Evolutionary conservation across 2,888 invertebrate genomes (phyloP).

Genomic region (Venustoraphidia nigricollis): DNA sequence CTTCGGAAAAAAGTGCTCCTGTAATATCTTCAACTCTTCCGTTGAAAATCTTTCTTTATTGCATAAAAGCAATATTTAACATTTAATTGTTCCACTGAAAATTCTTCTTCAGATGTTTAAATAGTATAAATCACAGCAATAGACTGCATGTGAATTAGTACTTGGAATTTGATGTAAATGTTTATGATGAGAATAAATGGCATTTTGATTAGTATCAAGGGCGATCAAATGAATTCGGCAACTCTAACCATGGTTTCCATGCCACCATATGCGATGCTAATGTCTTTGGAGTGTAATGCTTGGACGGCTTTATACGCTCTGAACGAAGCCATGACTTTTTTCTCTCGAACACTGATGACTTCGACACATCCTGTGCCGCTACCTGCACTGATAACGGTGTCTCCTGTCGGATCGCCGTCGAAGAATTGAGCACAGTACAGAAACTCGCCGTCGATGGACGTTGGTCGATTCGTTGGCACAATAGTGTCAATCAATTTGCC

Average conservation of each 20-base stretch:
- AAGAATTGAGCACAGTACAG: conserved; percentile 37
- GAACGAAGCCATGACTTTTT: conserved; percentile 19
- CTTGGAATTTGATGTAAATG: too few relatives aligned
- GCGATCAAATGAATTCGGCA: conserved; percentile 10
- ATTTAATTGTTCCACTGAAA: too few relatives aligned
- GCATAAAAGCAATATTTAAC: too few relatives aligned
- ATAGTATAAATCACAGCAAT: too few relatives aligned
- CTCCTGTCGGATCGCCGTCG: conserved; percentile 20
- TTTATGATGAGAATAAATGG: too few relatives aligned
- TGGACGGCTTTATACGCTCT: conserved; percentile 19
- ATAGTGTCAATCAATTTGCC: conserved; percentile 31
- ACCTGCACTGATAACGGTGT: conserved; percentile 21
- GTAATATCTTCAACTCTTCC: too few relatives aligned
- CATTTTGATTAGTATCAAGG: too few relatives aligned
- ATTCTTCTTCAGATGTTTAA: too few relatives aligned
- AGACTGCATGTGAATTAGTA: too few relatives aligned
- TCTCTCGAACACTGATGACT: conserved; percentile 20
- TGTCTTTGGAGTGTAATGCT: conserved; percentile 19
- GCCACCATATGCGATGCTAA: conserved; percentile 21
- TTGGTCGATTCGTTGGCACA: conserved; percentile 32
- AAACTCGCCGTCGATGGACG: conserved; percentile 38
- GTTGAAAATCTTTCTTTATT: too few relatives aligned
- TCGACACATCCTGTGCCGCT: conserved; percentile 23
- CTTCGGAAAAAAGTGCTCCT: too few relatives aligned
- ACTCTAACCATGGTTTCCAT: conserved; percentile 20